Conservation (phyloP, 1,140 invertebrate genomes). For the Calliphora vicina region DNA sequence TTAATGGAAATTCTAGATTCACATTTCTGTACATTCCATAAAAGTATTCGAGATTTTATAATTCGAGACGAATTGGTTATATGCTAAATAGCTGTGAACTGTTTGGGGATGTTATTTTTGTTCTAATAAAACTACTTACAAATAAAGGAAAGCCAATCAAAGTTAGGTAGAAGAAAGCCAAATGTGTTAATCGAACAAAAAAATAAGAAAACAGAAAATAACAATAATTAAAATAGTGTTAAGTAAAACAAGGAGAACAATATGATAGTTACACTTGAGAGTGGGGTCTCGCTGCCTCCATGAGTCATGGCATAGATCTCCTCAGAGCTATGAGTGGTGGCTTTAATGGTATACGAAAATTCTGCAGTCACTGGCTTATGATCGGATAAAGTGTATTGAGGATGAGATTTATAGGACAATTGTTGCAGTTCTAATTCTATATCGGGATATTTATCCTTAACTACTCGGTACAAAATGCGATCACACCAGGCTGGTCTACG, state of each 20-base stretch:
- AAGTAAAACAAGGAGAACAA: slow-evolving; percentile 17
- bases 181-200: not conserved
- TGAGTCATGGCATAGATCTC: slow-evolving; percentile 58
- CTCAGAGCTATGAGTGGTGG: slow-evolving; percentile 63
- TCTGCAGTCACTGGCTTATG: slow-evolving; percentile 97
- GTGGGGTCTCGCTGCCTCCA: slow-evolving; percentile 40
- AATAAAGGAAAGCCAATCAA: not conserved
- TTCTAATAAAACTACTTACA: slow-evolving; percentile 12
- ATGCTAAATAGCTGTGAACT: too few species aligned
- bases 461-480: slow-evolving; percentile 89
- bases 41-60: too few species aligned
- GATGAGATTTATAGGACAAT: slow-evolving; percentile 85
- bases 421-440: slow-evolving; percentile 72
- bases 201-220: slow-evolving; percentile 27
- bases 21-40: too few species aligned
- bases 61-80: too few species aligned
- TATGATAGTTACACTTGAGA: slow-evolving; percentile 41
- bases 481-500: slow-evolving; percentile 98
- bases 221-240: slow-evolving; percentile 19
- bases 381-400: slow-evolving; percentile 88
- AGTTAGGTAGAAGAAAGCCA: not conserved
- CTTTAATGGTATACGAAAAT: slow-evolving; percentile 67
- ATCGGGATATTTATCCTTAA: slow-evolving; percentile 56
- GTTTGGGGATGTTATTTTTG: not conserved
- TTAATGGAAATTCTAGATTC: too few species aligned